Conservation (phyloP, 2,113 vertebrate genomes). For the Ornithorhynchus anatinus region DNA sequence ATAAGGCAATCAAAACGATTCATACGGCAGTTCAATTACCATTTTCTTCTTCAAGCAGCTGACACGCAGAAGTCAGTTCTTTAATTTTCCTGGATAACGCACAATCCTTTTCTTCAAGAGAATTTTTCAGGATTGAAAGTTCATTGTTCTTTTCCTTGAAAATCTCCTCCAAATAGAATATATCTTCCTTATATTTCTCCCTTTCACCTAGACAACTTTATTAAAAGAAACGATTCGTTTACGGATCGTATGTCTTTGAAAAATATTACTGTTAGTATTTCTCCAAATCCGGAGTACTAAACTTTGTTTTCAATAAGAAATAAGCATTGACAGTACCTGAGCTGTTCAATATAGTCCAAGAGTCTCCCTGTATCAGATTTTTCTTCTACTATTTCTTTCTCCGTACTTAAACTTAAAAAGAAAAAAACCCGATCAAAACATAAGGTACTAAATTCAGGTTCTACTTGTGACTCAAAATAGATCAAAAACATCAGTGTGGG, state of each 20-base stretch:
- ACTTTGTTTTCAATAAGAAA: background rate
- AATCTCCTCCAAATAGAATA: conserved; percentile 61
- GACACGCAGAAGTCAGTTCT: conserved; percentile 78
- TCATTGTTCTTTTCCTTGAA: conserved; percentile 78
- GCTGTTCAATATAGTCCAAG: conserved; percentile 74
- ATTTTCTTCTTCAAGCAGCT: conserved; percentile 81
- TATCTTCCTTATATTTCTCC: conserved; percentile 69
- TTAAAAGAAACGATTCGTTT: conserved; percentile 22
- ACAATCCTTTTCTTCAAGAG: conserved; percentile 74
- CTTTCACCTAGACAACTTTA: conserved; percentile 75
- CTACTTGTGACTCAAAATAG: no score
- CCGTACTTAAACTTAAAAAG: conserved; percentile 58
- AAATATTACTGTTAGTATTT: background rate
- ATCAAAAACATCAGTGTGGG: no score
- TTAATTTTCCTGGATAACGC: conserved; percentile 75
- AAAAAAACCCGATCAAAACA: no score
- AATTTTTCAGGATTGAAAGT: conserved; percentile 70
- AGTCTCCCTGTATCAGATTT: conserved; percentile 72
- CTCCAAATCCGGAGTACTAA: background rate
- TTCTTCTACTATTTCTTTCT: conserved; percentile 69
- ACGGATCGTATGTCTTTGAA: background rate
- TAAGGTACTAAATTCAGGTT: no score
- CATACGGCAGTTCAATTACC: no score
- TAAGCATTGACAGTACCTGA: conserved; percentile 72
- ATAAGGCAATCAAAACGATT: no score